Evolutionary conservation across 2,797 vertebrate genomes (phyloP), one percentile per base, ranked within the genome.

Genomic region (Halcyon smyrnensis): DNA sequence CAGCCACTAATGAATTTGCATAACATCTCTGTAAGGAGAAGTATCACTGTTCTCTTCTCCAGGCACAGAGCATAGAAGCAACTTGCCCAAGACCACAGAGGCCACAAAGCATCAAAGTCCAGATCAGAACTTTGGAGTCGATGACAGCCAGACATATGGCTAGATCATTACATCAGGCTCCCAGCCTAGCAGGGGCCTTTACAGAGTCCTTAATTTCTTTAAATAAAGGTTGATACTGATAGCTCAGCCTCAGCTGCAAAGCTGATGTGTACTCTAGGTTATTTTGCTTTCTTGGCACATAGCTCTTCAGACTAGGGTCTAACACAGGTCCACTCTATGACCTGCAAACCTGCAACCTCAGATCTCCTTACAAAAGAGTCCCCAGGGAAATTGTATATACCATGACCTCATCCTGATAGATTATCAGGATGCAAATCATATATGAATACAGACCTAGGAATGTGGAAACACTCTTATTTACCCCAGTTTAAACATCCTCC

Each of bases 1-100:
- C 87, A 96, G 74, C 87, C 60, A 67, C 56, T 95, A 91, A 97
- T 89, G 39, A 95, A 95, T 96, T 91, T 94, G 70, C 67, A 94
- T 88, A 95, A 90, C 43, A n/a, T 70, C 67, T 90, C 67, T 53
- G 27, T 14, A 30, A 94, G 53, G 15, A 85, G 32, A 11, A 73
- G 37, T 64, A 76, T 87, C 37, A 43, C 53, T 78, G 21, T 39
- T 93, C 24, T 23, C 30, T 34, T 91, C 50, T 84, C 21, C 54
- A 81, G 45, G 5, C 50, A 78, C 21, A 71, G 39, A 78, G 30
- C 19, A 64, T 43, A 92, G 64, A 91, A 86, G 28, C 28, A 50
- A 32, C 54, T 34, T 84, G 34, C 15, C 65, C 46, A 84, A 37
- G 59, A 59, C 20, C 6, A 0, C 34, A 84, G 54, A 54, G 21